Conservation (phyloP, 2,113 vertebrate species). For the Ellobius talpinus region DNA sequence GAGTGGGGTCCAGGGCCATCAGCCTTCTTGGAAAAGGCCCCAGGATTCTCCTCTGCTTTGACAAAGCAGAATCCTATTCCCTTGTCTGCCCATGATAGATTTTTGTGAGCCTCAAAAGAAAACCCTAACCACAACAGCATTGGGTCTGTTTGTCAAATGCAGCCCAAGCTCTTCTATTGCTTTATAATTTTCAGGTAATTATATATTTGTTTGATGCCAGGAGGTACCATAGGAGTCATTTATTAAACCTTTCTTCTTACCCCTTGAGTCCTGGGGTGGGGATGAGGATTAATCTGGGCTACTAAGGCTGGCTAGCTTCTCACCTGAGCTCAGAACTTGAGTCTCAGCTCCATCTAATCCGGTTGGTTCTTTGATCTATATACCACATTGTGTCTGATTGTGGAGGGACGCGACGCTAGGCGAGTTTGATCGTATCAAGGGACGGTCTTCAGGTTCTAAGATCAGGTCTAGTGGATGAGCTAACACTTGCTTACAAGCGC, state of each 20-base stretch:
- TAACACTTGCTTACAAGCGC: background rate
- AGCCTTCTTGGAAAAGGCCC: background rate
- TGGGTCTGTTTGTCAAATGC: background rate
- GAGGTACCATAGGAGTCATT: background rate
- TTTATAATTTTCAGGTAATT: background rate
- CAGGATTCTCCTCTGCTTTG: background rate
- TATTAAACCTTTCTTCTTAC: background rate
- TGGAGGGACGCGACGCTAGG: fast-evolving
- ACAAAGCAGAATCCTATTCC: background rate
- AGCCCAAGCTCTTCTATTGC: background rate
- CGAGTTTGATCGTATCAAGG: background rate
- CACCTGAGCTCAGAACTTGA: background rate
- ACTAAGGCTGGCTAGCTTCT: background rate
- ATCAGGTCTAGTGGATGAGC: background rate
- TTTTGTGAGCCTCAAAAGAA: background rate
- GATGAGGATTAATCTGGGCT: too few relatives aligned
- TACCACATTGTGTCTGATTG: fast-evolving
- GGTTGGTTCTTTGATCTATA: too few relatives aligned
- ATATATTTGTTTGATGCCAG: background rate
- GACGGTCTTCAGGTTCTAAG: background rate
- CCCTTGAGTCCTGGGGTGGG: background rate
- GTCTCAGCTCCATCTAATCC: background rate
- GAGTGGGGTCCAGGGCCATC: background rate
- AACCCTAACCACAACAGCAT: background rate
- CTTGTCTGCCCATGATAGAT: background rate